A percentile compares a stretch with the other conserved stretches of the same genome.
These are phyloP conservation scores for Lasioglossum pauxillum DNA, from an alignment of 2,888 invertebrate species.

Conservation along the genomic window DNA sequence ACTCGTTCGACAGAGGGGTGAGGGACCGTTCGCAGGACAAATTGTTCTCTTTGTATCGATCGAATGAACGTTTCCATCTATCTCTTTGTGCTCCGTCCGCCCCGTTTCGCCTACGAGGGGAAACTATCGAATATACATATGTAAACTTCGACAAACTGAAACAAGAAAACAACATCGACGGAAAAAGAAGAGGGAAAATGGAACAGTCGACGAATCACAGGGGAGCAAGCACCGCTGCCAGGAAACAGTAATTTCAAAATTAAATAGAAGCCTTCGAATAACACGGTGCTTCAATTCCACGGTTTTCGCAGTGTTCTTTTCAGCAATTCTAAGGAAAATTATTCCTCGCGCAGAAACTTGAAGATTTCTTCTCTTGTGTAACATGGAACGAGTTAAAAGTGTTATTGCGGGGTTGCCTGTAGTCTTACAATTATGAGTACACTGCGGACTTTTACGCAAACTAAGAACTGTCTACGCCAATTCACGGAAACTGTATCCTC, in stretches of 20 bases:
- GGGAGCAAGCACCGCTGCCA: background rate
- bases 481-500: background rate
- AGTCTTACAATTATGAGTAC: background rate
- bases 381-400: background rate
- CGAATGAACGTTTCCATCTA: conserved; percentile 51
- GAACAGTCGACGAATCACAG: background rate
- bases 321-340: background rate
- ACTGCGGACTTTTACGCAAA: background rate
- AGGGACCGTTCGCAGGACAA: conserved; percentile 15
- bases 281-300: background rate
- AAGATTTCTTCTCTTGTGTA: background rate
- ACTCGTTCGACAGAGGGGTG: conserved; percentile 28
- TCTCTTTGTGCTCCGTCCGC: conserved; percentile 18
- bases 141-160: background rate
- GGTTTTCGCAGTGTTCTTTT: background rate
- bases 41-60: conserved; percentile 53
- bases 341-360: background rate
- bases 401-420: background rate
- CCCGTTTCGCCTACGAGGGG: conserved; percentile 12
- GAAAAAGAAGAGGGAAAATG: background rate
- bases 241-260: background rate
- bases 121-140: background rate
- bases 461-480: background rate
- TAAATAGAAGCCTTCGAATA: background rate
- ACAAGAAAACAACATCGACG: background rate